Evolutionary conservation across 2,113 vertebrate species (phyloP).

Genomic region (Thunnus maccoyii): DNA sequence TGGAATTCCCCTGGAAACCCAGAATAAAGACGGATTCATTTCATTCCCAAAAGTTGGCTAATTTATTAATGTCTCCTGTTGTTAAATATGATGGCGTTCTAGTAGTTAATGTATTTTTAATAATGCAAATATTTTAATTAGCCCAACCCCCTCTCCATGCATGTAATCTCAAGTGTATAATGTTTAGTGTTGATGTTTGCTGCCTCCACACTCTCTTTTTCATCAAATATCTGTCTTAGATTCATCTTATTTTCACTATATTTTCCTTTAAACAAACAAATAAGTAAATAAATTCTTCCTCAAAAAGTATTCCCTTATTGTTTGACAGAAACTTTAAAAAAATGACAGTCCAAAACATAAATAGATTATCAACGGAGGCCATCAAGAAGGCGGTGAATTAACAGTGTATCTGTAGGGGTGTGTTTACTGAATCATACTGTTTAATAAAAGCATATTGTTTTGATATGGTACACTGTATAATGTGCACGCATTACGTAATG

Average conservation of each 20-base stretch:
- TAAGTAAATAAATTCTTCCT: not conserved
- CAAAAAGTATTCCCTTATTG: not conserved
- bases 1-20: slow-evolving; percentile 32
- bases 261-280: not conserved
- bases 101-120: slow-evolving; percentile 77
- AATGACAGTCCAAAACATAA: slow-evolving; percentile 2
- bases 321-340: slow-evolving; percentile 7
- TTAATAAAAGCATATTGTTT: slow-evolving; percentile 52
- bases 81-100: slow-evolving; percentile 68
- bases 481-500: slow-evolving; percentile 68
- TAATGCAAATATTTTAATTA: slow-evolving; percentile 78
- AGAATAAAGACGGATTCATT: slow-evolving; percentile 26
- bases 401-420: slow-evolving; percentile 11
- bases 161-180: slow-evolving; percentile 72
- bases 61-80: slow-evolving; percentile 66
- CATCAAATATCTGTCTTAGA: not conserved
- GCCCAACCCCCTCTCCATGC: slow-evolving; percentile 56
- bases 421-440: slow-evolving; percentile 39
- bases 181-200: slow-evolving; percentile 59
- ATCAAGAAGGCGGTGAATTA: slow-evolving; percentile 33
- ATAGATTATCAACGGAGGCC: not conserved
- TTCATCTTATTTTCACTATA: slow-evolving; percentile 4
- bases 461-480: slow-evolving; percentile 10
- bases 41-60: slow-evolving; percentile 40
- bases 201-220: slow-evolving; percentile 18